These are phyloP conservation scores for Sebastes taczanowskii DNA, from an alignment of 2,797 vertebrate genomes.

Conservation along the genomic window DNA sequence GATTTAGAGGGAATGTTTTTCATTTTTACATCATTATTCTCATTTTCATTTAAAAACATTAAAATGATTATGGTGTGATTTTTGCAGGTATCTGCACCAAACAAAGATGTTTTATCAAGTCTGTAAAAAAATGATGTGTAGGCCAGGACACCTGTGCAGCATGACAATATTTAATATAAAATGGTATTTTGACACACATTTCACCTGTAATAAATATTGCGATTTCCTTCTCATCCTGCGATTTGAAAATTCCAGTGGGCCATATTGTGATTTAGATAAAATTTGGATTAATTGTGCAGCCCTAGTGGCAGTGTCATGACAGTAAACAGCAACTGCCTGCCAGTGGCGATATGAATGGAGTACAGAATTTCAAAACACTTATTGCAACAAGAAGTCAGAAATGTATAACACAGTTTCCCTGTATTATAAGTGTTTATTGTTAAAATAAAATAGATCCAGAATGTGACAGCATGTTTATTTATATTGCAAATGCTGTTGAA, in stretches of 20 bases:
- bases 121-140: neutral
- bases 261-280: neutral
- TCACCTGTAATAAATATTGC: neutral
- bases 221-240: neutral
- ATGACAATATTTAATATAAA: neutral
- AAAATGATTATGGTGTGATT: neutral
- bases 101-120: neutral
- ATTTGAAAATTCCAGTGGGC: neutral
- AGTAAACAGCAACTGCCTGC: no score
- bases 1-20: neutral
- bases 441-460: no score
- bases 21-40: neutral
- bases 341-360: no score
- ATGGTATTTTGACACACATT: neutral
- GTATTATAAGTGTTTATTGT: no score
- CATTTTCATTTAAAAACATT: neutral
- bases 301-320: no score
- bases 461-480: no score
- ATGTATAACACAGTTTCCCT: no score
- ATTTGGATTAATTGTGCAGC: neutral
- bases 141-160: neutral
- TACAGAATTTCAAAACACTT: no score
- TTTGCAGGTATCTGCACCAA: neutral
- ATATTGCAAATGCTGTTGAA: no score
- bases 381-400: no score